Evolutionary conservation across 2,888 invertebrate species (phyloP).

Genomic region (Drosophila ezoana): DNA sequence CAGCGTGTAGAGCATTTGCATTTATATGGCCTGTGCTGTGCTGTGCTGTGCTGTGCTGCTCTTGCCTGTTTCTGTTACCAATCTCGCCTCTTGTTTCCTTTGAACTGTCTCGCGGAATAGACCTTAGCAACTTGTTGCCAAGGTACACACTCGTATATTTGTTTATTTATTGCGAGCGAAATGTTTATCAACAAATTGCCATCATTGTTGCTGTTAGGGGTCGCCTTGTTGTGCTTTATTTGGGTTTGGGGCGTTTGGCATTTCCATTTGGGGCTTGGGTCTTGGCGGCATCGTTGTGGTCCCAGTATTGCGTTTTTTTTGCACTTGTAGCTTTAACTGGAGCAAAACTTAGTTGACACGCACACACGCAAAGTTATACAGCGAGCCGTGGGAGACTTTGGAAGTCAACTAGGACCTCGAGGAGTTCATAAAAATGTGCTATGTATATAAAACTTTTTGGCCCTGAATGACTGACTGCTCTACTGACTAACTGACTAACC

Average conservation of each 20-base stretch:
- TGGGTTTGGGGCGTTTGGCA: conserved; percentile 23
- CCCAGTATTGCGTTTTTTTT: conserved; percentile 37
- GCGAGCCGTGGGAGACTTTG: conserved; percentile 27
- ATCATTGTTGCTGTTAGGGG: conserved; percentile 72
- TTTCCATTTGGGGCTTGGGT: conserved; percentile 11
- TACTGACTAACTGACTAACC: too few relatives aligned
- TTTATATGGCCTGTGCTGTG: conserved; percentile 69
- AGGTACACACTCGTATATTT: conserved; percentile 61
- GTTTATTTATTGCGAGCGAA: conserved; percentile 83
- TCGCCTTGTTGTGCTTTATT: conserved; percentile 58
- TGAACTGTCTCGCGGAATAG: conserved; percentile 57
- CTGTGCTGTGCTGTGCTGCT: conserved; percentile 23
- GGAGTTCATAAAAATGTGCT: not conserved
- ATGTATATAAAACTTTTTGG: not conserved
- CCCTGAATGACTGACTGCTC: too few relatives aligned
- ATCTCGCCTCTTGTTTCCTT: conserved; percentile 41
- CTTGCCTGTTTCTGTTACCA: conserved; percentile 25
- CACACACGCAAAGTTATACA: conserved; percentile 47
- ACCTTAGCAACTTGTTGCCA: conserved; percentile 61
- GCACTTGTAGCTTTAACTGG: conserved; percentile 60
- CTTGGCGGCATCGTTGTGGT: conserved; percentile 1
- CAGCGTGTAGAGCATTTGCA: conserved; percentile 77
- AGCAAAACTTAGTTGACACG: conserved; percentile 61
- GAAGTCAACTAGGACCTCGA: not conserved
- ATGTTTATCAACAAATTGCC: conserved; percentile 84